Evolutionary conservation across 1,140 invertebrate genomes (phyloP).

Genomic region (Geopemphigus sp.): DNA sequence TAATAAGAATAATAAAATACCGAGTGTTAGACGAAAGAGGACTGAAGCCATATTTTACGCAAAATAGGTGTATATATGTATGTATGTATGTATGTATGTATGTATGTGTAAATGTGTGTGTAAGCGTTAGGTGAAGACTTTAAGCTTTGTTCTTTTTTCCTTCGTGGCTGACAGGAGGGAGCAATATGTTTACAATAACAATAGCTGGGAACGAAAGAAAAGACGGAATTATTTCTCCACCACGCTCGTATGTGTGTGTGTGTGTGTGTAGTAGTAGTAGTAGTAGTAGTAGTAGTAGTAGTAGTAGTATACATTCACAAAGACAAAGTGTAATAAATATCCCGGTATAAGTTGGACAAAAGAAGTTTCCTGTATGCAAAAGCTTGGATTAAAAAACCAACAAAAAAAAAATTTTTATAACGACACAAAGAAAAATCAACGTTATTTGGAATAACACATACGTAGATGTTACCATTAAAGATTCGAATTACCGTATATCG

Average conservation of each 20-base stretch:
- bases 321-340: slow-evolving; percentile 50
- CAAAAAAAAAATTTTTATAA: not conserved
- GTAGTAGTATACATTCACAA: slow-evolving; percentile 11
- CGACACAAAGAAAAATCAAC: not conserved
- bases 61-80: not conserved
- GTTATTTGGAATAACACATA: not conserved
- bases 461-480: not conserved
- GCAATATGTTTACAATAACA: slow-evolving; percentile 50
- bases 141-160: slow-evolving; percentile 42
- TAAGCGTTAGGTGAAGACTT: slow-evolving; percentile 13
- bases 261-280: not conserved
- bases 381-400: slow-evolving; percentile 32
- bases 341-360: slow-evolving; percentile 15
- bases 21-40: not conserved
- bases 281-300: too few species aligned
- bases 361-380: slow-evolving; percentile 28
- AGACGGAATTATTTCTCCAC: slow-evolving; percentile 44
- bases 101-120: not conserved
- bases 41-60: not conserved
- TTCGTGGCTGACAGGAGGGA: slow-evolving; percentile 13
- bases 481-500: too few species aligned
- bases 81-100: not conserved
- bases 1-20: slow-evolving; percentile 32
- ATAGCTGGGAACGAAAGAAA: slow-evolving; percentile 37
- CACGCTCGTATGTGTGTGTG: not conserved